A percentile compares a stretch with the other conserved stretches of the same genome.
Evolutionary conservation across 2,797 vertebrate genomes (phyloP).

Genomic region (Rhinichthys osculus): DNA sequence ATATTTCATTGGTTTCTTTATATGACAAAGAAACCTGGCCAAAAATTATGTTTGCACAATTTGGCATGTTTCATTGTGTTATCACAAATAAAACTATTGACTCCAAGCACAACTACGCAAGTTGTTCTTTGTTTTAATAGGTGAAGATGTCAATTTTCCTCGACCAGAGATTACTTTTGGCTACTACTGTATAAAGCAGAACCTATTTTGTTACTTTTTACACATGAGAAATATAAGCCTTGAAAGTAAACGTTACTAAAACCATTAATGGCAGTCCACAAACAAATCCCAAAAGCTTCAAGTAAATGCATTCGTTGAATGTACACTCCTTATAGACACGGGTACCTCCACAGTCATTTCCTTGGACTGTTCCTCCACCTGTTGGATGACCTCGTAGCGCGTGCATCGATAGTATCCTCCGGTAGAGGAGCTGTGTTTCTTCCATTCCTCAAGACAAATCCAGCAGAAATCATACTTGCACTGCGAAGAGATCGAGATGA

Average conservation of each 20-base stretch:
- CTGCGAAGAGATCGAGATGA: constrained; percentile 69
- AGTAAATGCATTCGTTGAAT: neutral
- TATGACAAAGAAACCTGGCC: too few relatives aligned
- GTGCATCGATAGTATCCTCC: constrained; percentile 98
- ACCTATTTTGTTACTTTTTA: neutral
- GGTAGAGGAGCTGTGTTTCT: constrained; percentile 97
- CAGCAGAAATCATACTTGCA: constrained; percentile 99
- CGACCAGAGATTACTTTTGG: neutral
- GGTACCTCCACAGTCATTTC: constrained; percentile 94
- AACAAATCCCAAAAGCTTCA: constrained; percentile 1
- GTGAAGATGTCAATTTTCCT: too few relatives aligned
- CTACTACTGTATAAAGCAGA: neutral
- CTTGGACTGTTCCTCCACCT: constrained; percentile 96
- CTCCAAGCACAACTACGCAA: neutral
- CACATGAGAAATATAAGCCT: constrained; percentile 10
- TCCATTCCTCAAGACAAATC: constrained; percentile 99
- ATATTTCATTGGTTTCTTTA: neutral
- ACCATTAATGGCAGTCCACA: neutral
- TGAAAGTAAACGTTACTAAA: neutral
- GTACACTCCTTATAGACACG: neutral
- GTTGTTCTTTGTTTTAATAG: neutral
- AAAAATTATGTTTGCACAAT: neutral
- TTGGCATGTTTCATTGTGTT: neutral
- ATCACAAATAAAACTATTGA: neutral
- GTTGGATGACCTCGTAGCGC: constrained; percentile 95